Base-by-base conservation (phyloP, 1,140 invertebrate species). In the Protaetia brevitarsis region DNA sequence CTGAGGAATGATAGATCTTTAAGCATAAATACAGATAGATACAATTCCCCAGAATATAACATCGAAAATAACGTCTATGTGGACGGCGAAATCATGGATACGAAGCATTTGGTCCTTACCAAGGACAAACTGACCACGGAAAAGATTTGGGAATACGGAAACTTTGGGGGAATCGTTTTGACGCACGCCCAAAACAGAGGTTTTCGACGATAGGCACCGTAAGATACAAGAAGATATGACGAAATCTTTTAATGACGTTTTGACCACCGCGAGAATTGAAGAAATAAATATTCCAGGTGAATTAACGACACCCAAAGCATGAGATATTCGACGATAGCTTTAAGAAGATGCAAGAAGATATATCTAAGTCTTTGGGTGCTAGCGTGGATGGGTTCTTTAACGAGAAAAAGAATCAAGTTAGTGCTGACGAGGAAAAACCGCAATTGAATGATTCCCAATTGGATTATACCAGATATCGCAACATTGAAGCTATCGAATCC, bases 41-140 rank as follows among this genome's bases (percentile, higher is more conserved):
- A 72, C 57, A 67, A 66, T 10, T 72, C 76, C 6, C 59, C 70
- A 21, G 74, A 75, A 29, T 75, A 75, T 63, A 72, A 75, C 19
- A 71, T 68, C 59, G 68, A 69, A 66, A 76, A 74, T 63, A 74
- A 74, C 45, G 73, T 76, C 7, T 76, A 74, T 60, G 69, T 66
- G 6, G 19, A 66, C 45, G 51, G 70, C 8, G 51, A 64, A 6
- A 67, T 66, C 16, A 63, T 70, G 10, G 71, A 76, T 34, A 72
- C 45, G 6, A 64, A 73, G 58, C 72, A 68, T 63, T 23, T 70
- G 34, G 36, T 61, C 29, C 57, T 56, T 8, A 69, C 71, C 61
- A 67, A 58, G 23, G 36, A 57, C 34, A 59, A 65, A 59, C 28
- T 23, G 29, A 29, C 30, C 70, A 64, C 41, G 27, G 6, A 29